Evolutionary conservation across 2,888 invertebrate genomes (phyloP).

Genomic region (Halictus quadricinctus): DNA sequence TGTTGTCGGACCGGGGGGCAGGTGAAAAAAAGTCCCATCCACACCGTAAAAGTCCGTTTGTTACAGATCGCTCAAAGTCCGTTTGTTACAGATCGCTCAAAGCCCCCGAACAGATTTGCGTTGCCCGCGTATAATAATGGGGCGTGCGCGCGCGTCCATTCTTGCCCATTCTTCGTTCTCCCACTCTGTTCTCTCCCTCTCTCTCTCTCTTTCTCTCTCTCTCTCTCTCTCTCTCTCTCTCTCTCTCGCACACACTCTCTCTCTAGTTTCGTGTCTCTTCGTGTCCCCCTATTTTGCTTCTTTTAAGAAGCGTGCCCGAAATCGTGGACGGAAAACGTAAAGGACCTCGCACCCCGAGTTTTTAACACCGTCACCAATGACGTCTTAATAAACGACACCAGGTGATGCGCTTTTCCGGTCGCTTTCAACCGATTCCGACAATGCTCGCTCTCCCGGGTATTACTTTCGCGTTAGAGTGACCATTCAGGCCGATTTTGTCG

Average conservation of each 20-base stretch:
- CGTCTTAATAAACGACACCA: constrained; percentile 59
- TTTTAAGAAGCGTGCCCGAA: constrained; percentile 47
- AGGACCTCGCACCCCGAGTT: constrained; percentile 56
- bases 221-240: not conserved
- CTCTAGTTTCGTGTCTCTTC: not conserved
- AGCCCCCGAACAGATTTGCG: constrained; percentile 66
- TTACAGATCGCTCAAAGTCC: constrained; percentile 65
- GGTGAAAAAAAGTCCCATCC: constrained; percentile 61
- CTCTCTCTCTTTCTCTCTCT: not conserved
- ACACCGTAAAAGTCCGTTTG: constrained; percentile 63
- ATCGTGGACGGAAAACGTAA: constrained; percentile 37
- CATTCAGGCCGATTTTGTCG: not conserved
- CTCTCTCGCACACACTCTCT: not conserved
- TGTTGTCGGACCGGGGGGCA: constrained; percentile 61
- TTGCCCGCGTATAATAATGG: constrained; percentile 63
- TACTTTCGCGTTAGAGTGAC: not conserved
- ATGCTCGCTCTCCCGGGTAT: not conserved
- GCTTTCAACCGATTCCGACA: constrained; percentile 14
- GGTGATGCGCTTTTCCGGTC: constrained; percentile 55
- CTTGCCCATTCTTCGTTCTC: constrained; percentile 39
- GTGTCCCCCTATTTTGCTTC: not conserved
- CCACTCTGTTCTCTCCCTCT: not conserved
- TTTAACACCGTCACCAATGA: constrained; percentile 57
- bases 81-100: constrained; percentile 67
- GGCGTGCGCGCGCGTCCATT: constrained; percentile 67